Conservation (phyloP, 2,888 invertebrate genomes). For the Drosophila hamatofila region DNA sequence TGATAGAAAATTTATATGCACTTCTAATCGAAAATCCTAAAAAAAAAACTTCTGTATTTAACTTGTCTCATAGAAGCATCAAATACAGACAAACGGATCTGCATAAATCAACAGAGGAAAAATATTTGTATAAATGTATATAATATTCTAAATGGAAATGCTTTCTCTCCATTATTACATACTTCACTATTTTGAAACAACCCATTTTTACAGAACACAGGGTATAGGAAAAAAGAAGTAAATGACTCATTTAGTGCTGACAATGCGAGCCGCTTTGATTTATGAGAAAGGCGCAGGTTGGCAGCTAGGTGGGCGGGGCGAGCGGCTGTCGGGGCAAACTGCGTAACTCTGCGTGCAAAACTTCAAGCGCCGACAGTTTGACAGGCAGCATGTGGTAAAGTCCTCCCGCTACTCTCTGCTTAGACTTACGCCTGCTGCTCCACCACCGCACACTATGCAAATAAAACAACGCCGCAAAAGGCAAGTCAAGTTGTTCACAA, state of each 20-base stretch:
- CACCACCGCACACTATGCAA: conserved; percentile 44
- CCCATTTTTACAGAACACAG: background rate
- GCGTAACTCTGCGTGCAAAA: conserved; percentile 24
- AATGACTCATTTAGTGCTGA: conserved; percentile 69
- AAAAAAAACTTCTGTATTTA: no score
- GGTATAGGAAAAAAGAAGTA: conserved; percentile 22
- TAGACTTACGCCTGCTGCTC: background rate
- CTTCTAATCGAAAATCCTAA: no score
- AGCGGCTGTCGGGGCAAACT: background rate
- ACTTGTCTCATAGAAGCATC: no score
- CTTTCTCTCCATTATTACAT: background rate
- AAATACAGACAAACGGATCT: no score
- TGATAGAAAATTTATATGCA: no score
- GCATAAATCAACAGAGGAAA: no score
- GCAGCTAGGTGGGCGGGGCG: background rate
- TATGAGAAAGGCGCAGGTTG: conserved; percentile 33
- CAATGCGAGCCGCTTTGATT: conserved; percentile 60
- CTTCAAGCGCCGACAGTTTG: conserved; percentile 59
- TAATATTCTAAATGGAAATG: no score
- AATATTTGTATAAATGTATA: no score
- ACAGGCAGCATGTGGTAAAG: conserved; percentile 60
- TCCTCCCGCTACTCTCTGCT: conserved; percentile 32
- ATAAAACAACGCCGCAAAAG: conserved; percentile 38
- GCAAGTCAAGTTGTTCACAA: conserved; percentile 33
- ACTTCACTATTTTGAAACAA: no score